Evolutionary conservation across 2,113 vertebrate species (phyloP), one percentile per base, ranked within the genome.

Genomic region (Chlamydotis undulata): DNA sequence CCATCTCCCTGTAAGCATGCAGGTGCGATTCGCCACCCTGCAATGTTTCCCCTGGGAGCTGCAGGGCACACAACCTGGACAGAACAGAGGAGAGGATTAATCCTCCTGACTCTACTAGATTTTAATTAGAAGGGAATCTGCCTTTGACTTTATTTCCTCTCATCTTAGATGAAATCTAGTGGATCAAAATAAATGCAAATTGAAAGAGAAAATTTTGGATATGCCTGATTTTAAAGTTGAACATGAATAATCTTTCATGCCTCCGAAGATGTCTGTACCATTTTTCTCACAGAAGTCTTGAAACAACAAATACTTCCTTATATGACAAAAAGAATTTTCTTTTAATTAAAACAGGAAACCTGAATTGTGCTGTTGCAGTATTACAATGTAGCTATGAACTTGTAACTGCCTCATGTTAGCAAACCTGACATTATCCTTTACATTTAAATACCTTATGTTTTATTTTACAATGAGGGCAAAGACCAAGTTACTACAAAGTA

Each of bases 181-280:
- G 77, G 86, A 96, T 96, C 79, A 94, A 97, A 93, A 93, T 75
- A 77, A 93, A 93, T 92, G 52, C 71, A 91, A 78, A 92, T 71
- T 71, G 45, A 89, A 94, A 93, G 68, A 82, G 80, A 95, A 70
- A 90, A 91, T 80, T 97, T 88, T 89, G 65, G 53, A 90, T 65
- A 43, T 68, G 71, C 56, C 78, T 52, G 22, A 87, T 94, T 74
- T 90, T 68, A 65, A 92, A 92, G 71, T 78, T 73, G 93, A 94
- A 91, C n/a, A 61, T 26, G 43, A 68, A 53, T 80, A 59, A 91
- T 77, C 59, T 74, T 88, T 93, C 43, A 37, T 87, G 68, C 60
- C 75, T 91, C 65, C 95, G 67, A 96, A 84, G 78, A 56, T 45
- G 52, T 53, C 96, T 81, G 45, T 61, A 68, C 17, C 31, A 77